Percentiles rank a stretch among this genome's conserved stretches.
These are phyloP conservation scores for Meleagris gallopavo DNA, from an alignment of 2,113 vertebrate species.

Conservation along the genomic window DNA sequence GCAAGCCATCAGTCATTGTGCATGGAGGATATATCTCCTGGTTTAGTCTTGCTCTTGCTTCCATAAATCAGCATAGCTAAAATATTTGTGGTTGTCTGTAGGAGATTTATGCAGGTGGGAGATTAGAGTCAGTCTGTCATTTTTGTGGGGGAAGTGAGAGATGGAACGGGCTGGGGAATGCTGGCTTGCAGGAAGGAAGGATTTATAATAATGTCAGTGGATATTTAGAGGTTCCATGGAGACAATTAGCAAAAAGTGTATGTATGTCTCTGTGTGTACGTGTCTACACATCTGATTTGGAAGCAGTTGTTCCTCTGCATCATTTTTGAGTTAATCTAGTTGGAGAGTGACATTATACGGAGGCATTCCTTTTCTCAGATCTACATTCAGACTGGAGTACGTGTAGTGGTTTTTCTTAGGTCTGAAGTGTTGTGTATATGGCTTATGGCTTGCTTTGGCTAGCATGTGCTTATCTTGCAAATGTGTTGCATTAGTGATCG, in stretches of 20 bases:
- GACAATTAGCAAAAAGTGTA: neutral
- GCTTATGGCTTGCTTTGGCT: neutral
- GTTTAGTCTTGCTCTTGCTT: constrained; percentile 66
- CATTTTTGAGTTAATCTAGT: neutral
- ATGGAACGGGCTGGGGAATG: constrained; percentile 46
- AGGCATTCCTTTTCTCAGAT: neutral
- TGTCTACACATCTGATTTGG: neutral
- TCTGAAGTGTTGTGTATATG: neutral
- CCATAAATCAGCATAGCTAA: constrained; percentile 84
- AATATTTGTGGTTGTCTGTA: constrained; percentile 82
- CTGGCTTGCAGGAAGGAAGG: constrained; percentile 64
- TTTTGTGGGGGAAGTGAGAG: constrained; percentile 64
- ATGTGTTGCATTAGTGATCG: neutral
- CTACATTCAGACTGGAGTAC: neutral
- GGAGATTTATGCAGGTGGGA: constrained; percentile 82
- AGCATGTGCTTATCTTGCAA: neutral
- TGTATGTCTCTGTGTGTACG: neutral
- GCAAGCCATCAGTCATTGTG: constrained; percentile 71
- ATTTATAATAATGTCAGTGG: constrained; percentile 34
- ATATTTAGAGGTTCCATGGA: constrained; percentile 42
- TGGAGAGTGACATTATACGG: neutral
- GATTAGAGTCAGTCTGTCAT: constrained; percentile 80
- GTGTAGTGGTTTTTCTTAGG: neutral
- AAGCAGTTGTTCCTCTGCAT: neutral
- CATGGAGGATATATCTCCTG: constrained; percentile 68